Conservation (phyloP, 2,888 invertebrate species). For the Melipona beecheii region DNA sequence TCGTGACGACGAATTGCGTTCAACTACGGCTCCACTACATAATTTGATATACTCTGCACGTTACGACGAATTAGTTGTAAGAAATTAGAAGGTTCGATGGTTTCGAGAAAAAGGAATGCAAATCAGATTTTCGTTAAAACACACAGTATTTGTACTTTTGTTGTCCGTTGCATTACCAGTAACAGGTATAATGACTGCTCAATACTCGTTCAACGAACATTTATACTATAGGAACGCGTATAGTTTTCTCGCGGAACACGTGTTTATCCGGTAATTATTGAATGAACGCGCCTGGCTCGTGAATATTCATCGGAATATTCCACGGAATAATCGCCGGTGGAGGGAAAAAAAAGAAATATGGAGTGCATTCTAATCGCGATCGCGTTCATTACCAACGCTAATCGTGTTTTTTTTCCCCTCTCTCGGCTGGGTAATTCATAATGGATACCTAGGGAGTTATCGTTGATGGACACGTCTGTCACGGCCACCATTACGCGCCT, state of each 20-base stretch:
- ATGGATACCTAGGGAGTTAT: conserved; percentile 14
- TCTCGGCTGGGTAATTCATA: conserved; percentile 13
- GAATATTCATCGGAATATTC: conserved; percentile 26
- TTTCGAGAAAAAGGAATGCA: no score
- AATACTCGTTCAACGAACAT: not conserved
- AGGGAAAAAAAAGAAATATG: not conserved
- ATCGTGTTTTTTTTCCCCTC: conserved; percentile 29
- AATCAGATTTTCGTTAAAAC: no score
- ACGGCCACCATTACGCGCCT: conserved; percentile 33
- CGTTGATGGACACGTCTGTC: conserved; percentile 40
- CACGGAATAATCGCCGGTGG: not conserved
- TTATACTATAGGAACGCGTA: not conserved
- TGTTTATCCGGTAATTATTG: conserved; percentile 20
- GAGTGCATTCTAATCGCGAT: conserved; percentile 9
- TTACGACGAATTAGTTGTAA: no score
- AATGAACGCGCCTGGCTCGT: not conserved
- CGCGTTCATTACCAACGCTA: conserved; percentile 20
- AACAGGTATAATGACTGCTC: no score
- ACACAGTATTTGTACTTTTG: no score
- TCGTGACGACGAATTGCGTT: not conserved
- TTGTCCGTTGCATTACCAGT: no score
- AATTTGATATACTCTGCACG: no score
- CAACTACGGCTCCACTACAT: no score
- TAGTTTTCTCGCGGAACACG: not conserved
- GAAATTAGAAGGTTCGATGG: no score